A percentile compares a stretch with the other conserved stretches of the same genome.
Evolutionary conservation across 2,113 vertebrate genomes (phyloP).

Genomic region (Elanoides forficatus): DNA sequence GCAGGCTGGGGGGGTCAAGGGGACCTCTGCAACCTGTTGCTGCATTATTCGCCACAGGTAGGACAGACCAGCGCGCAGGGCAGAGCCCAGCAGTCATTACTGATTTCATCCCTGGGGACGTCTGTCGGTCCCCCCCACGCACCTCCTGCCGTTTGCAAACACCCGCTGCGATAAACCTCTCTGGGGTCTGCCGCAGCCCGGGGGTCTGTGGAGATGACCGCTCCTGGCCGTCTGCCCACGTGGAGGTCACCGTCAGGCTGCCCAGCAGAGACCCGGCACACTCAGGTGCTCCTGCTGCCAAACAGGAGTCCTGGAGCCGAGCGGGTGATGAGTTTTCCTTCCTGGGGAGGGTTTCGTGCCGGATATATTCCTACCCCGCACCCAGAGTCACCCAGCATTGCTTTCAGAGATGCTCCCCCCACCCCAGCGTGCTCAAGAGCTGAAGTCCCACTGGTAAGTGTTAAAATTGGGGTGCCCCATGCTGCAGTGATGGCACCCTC

Average conservation of each 20-base stretch:
- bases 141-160: background rate
- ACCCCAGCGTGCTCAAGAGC: background rate
- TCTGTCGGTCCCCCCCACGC: background rate
- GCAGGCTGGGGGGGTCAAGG: fast-evolving
- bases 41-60: background rate
- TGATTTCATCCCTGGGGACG: background rate
- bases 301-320: background rate
- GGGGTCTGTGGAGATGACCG: background rate
- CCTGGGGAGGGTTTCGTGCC: fast-evolving
- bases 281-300: background rate
- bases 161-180: background rate
- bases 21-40: background rate
- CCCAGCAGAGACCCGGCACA: fast-evolving
- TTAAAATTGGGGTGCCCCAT: fast-evolving
- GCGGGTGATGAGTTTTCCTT: background rate
- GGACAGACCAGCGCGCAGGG: fast-evolving
- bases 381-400: background rate
- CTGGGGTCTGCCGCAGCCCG: fast-evolving
- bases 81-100: background rate
- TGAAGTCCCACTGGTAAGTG: background rate
- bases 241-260: background rate
- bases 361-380: background rate
- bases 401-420: background rate
- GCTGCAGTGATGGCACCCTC: background rate
- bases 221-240: fast-evolving